Percentiles rank a stretch among this genome's conserved stretches.
phyloP scores from a whole-genome alignment of 2,797 vertebrate species.

The Betta splendens region DNA sequence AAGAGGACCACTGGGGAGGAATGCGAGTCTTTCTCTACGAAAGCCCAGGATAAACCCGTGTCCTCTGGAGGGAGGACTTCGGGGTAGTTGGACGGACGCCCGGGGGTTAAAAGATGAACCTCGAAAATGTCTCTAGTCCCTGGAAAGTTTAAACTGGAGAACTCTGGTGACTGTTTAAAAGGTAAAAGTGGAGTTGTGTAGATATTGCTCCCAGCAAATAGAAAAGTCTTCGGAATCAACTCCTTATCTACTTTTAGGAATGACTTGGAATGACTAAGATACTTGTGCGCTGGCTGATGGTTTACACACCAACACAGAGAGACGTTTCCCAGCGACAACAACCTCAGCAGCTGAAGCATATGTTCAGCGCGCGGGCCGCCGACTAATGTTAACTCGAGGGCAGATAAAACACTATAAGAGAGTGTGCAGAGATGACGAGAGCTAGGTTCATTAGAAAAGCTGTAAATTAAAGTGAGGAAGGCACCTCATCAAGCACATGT shows the following conservation, averaged over 20 bases:
- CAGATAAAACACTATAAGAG: conserved; percentile 57
- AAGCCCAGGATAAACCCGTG: conserved; percentile 76
- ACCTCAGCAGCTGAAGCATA: conserved; percentile 63
- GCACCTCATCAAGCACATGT: conserved; percentile 72
- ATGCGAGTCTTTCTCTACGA: conserved; percentile 52
- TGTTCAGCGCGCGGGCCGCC: conserved; percentile 51
- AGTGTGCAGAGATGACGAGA: conserved; percentile 32
- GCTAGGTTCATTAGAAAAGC: conserved; percentile 61
- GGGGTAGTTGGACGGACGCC: conserved; percentile 44
- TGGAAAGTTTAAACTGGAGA: conserved; percentile 14
- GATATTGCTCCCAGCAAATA: no score
- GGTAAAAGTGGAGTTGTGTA: no score
- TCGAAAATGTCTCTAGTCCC: conserved; percentile 20
- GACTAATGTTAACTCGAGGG: conserved; percentile 54
- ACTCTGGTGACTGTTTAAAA: conserved; percentile 13
- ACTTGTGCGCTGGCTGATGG: conserved; percentile 32
- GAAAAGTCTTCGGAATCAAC: background rate
- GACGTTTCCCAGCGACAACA: conserved; percentile 45
- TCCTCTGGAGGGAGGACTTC: conserved; percentile 66
- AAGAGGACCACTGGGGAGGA: conserved; percentile 60
- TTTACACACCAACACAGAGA: conserved; percentile 34
- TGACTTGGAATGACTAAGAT: conserved; percentile 23
- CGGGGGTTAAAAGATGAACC: conserved; percentile 47
- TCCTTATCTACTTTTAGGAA: conserved; percentile 43
- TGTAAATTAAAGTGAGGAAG: conserved; percentile 66